Conservation (phyloP, 2,797 vertebrate species). For the Silurus aristotelis region DNA sequence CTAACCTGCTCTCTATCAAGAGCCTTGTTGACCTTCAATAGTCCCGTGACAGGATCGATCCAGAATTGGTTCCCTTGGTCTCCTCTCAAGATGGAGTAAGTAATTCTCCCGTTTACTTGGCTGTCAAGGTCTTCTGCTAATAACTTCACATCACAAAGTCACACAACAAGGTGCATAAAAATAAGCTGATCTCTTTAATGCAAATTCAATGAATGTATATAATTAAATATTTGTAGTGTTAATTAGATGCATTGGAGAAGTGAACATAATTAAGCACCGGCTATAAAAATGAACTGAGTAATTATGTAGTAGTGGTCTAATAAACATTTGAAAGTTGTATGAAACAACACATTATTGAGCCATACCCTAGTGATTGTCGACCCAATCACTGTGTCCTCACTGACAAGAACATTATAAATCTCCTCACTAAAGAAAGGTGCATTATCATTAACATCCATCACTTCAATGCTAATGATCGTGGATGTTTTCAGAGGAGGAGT, state of each 20-base stretch:
- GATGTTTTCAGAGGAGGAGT: slow-evolving; percentile 87
- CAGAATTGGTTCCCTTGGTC: slow-evolving; percentile 92
- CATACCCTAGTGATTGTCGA: slow-evolving; percentile 84
- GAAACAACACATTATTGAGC: slow-evolving; percentile 15
- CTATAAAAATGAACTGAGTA: slow-evolving; percentile 31
- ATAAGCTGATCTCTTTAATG: slow-evolving; percentile 23
- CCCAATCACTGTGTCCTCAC: slow-evolving; percentile 87
- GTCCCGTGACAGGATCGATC: slow-evolving; percentile 86
- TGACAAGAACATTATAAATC: slow-evolving; percentile 87
- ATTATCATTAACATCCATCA: slow-evolving; percentile 96
- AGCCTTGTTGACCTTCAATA: slow-evolving; percentile 91
- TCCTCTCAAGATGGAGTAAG: slow-evolving; percentile 88
- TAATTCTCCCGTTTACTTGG: slow-evolving; percentile 88
- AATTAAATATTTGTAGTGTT: slow-evolving; percentile 28
- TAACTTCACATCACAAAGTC: slow-evolving; percentile 72
- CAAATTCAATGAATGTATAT: slow-evolving; percentile 22
- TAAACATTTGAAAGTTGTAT: slow-evolving; percentile 30
- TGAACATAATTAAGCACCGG: slow-evolving; percentile 40
- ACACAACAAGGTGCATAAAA: slow-evolving; percentile 20
- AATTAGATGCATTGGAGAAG: slow-evolving; percentile 18
- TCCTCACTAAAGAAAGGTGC: slow-evolving; percentile 87
- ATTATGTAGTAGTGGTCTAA: slow-evolving; percentile 5
- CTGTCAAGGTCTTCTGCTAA: slow-evolving; percentile 92
- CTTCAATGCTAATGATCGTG: slow-evolving; percentile 88
- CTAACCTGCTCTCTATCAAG: slow-evolving; percentile 93